phyloP scores from a whole-genome alignment of 2,113 vertebrate genomes.

The Proteles cristata region DNA sequence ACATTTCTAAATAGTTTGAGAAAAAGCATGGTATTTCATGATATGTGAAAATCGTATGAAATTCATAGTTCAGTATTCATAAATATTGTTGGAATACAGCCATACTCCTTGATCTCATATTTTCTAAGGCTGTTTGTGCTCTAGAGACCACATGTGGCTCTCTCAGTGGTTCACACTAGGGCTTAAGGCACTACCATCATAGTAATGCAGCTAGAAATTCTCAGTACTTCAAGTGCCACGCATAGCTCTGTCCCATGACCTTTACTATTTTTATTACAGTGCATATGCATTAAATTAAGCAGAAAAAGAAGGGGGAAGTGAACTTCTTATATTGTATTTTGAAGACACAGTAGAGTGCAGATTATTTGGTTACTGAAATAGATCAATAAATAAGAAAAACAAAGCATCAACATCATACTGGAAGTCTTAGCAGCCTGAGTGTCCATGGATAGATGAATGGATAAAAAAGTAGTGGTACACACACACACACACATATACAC shows the following conservation, averaged over 20 bases:
- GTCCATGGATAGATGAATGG: not conserved
- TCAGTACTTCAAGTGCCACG: not conserved
- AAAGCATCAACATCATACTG: not conserved
- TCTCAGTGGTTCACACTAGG: not conserved
- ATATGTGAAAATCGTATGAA: not conserved
- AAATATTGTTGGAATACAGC: not conserved
- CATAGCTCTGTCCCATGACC: not conserved
- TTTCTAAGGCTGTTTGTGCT: not conserved
- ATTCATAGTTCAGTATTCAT: not conserved
- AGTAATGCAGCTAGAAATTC: not conserved
- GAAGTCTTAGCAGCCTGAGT: not conserved
- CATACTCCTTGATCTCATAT: not conserved
- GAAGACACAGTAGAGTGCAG: not conserved
- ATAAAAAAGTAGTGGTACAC: not conserved
- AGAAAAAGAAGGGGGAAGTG: not conserved
- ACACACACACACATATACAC: not conserved
- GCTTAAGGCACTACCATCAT: not conserved
- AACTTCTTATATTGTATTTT: not conserved
- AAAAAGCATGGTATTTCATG: not conserved
- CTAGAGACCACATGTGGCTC: not conserved
- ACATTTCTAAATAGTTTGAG: not conserved
- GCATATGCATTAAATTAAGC: not conserved
- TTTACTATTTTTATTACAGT: not conserved
- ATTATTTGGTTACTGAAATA: not conserved
- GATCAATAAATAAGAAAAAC: not conserved